Percentiles rank a stretch among this genome's conserved stretches.
Conservation (phyloP, 2,113 vertebrate species). For the Saguinus midas region DNA sequence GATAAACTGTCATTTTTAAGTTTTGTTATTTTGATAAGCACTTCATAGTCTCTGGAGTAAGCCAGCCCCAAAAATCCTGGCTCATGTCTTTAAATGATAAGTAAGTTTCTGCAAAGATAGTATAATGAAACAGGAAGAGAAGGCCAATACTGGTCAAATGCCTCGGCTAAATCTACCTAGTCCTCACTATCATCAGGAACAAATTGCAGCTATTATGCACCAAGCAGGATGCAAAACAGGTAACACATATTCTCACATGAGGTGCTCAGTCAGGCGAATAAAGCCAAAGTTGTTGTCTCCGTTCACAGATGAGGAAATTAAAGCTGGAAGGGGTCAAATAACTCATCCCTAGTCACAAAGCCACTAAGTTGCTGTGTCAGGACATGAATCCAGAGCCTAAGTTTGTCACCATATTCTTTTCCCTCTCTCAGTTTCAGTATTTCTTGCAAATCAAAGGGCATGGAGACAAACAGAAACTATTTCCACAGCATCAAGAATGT, state of each 20-base stretch:
- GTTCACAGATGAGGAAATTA: neutral
- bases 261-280: neutral
- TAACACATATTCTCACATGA: fast-evolving
- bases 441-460: neutral
- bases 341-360: neutral
- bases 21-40: neutral
- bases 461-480: neutral
- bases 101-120: neutral
- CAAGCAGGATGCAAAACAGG: neutral
- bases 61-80: neutral
- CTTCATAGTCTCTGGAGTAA: neutral
- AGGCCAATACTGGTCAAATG: neutral
- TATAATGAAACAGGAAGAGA: neutral
- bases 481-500: neutral
- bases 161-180: neutral
- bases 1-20: neutral
- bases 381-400: neutral
- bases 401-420: neutral
- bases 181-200: too few species aligned
- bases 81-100: neutral
- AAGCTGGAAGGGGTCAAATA: neutral
- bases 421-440: neutral
- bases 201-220: neutral
- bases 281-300: fast-evolving
- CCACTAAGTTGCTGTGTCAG: fast-evolving